These are phyloP conservation scores for Andrena marginata DNA, from an alignment of 2,888 invertebrate genomes.

Conservation along the genomic window DNA sequence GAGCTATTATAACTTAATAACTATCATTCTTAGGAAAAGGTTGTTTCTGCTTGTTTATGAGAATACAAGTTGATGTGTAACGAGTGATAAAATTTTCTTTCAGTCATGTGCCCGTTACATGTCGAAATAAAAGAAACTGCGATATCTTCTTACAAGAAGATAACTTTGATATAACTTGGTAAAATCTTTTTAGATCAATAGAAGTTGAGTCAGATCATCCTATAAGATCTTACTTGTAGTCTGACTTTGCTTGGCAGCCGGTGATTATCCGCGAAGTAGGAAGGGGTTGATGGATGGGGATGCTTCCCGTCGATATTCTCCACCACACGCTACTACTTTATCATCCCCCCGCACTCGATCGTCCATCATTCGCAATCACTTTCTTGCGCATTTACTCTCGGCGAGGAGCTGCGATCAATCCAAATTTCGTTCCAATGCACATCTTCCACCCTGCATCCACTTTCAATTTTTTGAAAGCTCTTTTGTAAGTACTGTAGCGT, in stretches of 20 bases:
- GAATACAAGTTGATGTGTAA: neutral
- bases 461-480: constrained; percentile 55
- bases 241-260: constrained; percentile 70
- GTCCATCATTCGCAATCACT: constrained; percentile 83
- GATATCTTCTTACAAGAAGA: neutral
- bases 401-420: constrained; percentile 68
- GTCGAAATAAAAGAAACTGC: constrained; percentile 5
- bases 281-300: constrained; percentile 77
- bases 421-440: constrained; percentile 66
- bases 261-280: constrained; percentile 72
- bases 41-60: neutral
- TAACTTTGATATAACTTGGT: constrained; percentile 10
- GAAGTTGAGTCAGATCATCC: constrained; percentile 61
- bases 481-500: constrained; percentile 12
- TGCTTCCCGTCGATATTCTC: constrained; percentile 79
- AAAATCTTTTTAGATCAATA: constrained; percentile 57
- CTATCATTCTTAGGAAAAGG: too few species aligned
- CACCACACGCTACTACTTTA: constrained; percentile 79
- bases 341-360: constrained; percentile 78
- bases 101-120: neutral
- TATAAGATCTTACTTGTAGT: constrained; percentile 72
- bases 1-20: too few species aligned
- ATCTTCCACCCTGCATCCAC: constrained; percentile 43
- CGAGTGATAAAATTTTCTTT: neutral
- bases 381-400: constrained; percentile 78